Evolutionary conservation across 2,113 vertebrate species (phyloP), one percentile per base, ranked within the genome.

Genomic region (Machaerirhynchus nigripectus): DNA sequence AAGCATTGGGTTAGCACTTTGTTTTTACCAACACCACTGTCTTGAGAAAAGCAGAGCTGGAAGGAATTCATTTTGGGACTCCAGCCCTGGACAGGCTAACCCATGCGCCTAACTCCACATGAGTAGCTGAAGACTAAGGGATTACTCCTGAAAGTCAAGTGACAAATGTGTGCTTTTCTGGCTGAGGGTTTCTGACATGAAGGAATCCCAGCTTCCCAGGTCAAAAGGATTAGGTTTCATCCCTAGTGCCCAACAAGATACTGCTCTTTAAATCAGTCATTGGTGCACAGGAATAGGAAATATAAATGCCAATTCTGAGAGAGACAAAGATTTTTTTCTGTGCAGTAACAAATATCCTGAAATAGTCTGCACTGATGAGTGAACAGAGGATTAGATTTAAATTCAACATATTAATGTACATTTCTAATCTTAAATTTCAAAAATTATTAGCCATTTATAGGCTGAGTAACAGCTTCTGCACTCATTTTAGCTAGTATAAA

Each of bases 401-500:
- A 95, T 92, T 82, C 86, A 79, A 53, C 53, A 49, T 71, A 79
- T 90, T 92, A 64, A 81, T 65, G 60, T 92, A 93, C 76, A 53
- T 87, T 92, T 88, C 86, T 96, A 92, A 95, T 84, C 86, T 80
- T 81, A 95, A 89, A 94, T 95, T 96, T 94, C 76, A 94, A 92
- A 93, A 96, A 92, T 73, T 82, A 94, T 87, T 90, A 90, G 85
- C 83, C 83, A 89, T 84, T 96, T 94, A 61, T 42, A 84, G 76
- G 49, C 78, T 95, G 91, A 91, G 67, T 86, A 96, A 90, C 67
- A 59, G 67, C 87, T 91, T 95, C 67, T 90, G 75, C 63, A 47
- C 56, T 90, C 73, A 79, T 86, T 93, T 68, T 60, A 92, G 76
- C 49, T 81, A 78, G 80, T 46, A 90, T 82, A 94, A 94, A 92